Evolutionary conservation across 1,140 invertebrate species (phyloP).

Genomic region (Drosophila nigrodunni): DNA sequence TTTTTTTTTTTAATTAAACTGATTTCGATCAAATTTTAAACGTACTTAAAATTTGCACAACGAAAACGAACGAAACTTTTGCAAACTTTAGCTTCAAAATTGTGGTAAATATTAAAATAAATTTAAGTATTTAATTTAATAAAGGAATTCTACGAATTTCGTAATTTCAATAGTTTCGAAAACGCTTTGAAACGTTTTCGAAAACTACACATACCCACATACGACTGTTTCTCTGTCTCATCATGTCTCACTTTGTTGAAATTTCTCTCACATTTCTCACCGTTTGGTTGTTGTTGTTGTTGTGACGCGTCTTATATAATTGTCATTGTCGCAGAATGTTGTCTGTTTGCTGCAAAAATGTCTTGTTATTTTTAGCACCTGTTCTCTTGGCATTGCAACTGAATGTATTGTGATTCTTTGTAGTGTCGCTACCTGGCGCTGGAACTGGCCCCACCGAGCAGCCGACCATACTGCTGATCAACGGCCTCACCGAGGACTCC

Average conservation of each 20-base stretch:
- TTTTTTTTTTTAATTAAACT: slow-evolving; percentile 11
- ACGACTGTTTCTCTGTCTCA: neutral
- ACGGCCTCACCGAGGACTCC: slow-evolving; percentile 67
- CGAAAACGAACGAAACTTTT: slow-evolving; percentile 51
- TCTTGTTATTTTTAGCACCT: slow-evolving; percentile 79
- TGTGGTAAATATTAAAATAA: slow-evolving; percentile 51
- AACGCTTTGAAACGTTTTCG: slow-evolving; percentile 17
- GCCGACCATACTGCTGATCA: slow-evolving; percentile 81
- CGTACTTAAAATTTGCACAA: slow-evolving; percentile 29
- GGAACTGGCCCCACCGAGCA: slow-evolving; percentile 73
- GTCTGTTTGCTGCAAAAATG: slow-evolving; percentile 30
- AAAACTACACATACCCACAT: slow-evolving; percentile 6
- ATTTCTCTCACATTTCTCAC: slow-evolving; percentile 14
- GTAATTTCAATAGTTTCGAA: slow-evolving; percentile 65
- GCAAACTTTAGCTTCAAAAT: slow-evolving; percentile 8
- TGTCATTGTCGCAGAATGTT: slow-evolving; percentile 60
- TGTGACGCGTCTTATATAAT: slow-evolving; percentile 61
- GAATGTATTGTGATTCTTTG: slow-evolving; percentile 20
- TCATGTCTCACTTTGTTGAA: neutral
- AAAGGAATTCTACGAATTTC: slow-evolving; percentile 38
- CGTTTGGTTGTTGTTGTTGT: slow-evolving; percentile 4
- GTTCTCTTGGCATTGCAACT: slow-evolving; percentile 54
- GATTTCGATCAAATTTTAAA: slow-evolving; percentile 62
- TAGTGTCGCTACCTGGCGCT: slow-evolving; percentile 84
- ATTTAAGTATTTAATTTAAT: neutral